Base-by-base conservation (phyloP, 2,888 invertebrate genomes). In the Gasteruption jaculator region DNA sequence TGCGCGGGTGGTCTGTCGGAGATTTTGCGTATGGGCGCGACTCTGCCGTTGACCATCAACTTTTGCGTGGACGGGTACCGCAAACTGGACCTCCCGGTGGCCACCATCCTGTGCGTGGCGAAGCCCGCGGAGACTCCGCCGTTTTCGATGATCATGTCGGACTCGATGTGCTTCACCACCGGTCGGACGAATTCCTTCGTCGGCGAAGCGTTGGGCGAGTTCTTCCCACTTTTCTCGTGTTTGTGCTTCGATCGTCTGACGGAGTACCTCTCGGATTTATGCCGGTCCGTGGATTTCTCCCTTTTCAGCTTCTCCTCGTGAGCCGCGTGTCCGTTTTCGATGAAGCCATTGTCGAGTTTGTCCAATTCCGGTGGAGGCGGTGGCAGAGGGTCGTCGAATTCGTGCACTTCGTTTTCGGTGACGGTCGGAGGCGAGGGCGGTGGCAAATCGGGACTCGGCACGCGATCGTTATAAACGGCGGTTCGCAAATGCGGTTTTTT, bases 401-500 rank as follows among this genome's bases (percentile, higher is more conserved):
- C 73, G 45, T 77, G 66, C 12, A 78, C 76, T 53, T 81, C 81
- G 45, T 76, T 75, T 52, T 79, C 79, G 5, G 76, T 65, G 20
- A 78, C 76, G 1, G 77, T 76, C 0, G 82, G 80, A 4, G 82
- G 80, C 2, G 82, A 80, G 0, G 82, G 80, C 2, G 79, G 79
- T 10, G 80, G 80, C 45, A 78, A 63, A 58, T 80, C 80, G 1
- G 81, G 80, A 57, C 79, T 79, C 10, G 78, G 76, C 22, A 77
- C 68, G 27, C 79, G 68, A 45, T 76, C 74, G 45, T 73, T 73
- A 53, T 70, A 72, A 4, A 70, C 73, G n/a, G n/a, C n/a, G 38
- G 76, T 72, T 52, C 81, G 63, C 44, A 83, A 71, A 58, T 81
- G 79, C 3, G 85, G 83, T 68, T 86, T 85, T 68, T 87, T 87